Percentiles rank a stretch among this genome's conserved stretches.
These are phyloP conservation scores for Subacronicta megacephala DNA, from an alignment of 2,888 invertebrate genomes.

Conservation along the genomic window DNA sequence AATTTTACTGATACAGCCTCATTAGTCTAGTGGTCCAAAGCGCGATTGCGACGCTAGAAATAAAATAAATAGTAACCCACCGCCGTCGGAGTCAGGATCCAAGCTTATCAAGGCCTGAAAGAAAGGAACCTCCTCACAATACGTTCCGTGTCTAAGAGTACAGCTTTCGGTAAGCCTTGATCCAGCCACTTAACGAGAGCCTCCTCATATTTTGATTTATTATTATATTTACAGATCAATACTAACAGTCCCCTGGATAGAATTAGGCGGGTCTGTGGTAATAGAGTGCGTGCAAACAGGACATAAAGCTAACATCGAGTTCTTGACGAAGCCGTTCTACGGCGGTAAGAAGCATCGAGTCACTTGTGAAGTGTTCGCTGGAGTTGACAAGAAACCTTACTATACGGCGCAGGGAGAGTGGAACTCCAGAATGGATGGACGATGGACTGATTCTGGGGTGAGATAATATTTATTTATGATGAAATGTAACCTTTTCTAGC, in stretches of 20 bases:
- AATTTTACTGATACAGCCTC: too few relatives aligned
- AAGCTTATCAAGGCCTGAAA: too few relatives aligned
- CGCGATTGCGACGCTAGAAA: too few relatives aligned
- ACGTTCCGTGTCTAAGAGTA: too few relatives aligned
- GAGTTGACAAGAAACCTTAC: slow-evolving; percentile 96
- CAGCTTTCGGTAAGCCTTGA: too few relatives aligned
- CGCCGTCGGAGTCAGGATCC: too few relatives aligned
- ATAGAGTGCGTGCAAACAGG: slow-evolving; percentile 98
- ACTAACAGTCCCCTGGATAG: slow-evolving; percentile 99
- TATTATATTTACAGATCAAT: slow-evolving; percentile 95
- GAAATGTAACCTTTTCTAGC: too few relatives aligned
- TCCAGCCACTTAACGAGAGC: too few relatives aligned
- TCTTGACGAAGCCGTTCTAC: slow-evolving; percentile 99
- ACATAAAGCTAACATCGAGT: slow-evolving; percentile 97
- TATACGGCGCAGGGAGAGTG: slow-evolving; percentile 97
- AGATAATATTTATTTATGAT: slow-evolving; percentile 41
- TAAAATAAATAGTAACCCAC: too few relatives aligned
- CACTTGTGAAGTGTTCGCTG: slow-evolving; percentile 94
- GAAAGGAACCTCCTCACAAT: too few relatives aligned
- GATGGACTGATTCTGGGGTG: slow-evolving; percentile 93
- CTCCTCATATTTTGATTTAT: too few relatives aligned
- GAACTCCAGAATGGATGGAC: slow-evolving; percentile 98
- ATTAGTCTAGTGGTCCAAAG: too few relatives aligned
- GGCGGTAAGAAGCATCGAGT: slow-evolving; percentile 98
- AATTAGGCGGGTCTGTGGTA: slow-evolving; percentile 97